These are phyloP conservation scores for Myoxocephalus aenaeus DNA, from an alignment of 2,797 vertebrate species.

Conservation along the genomic window DNA sequence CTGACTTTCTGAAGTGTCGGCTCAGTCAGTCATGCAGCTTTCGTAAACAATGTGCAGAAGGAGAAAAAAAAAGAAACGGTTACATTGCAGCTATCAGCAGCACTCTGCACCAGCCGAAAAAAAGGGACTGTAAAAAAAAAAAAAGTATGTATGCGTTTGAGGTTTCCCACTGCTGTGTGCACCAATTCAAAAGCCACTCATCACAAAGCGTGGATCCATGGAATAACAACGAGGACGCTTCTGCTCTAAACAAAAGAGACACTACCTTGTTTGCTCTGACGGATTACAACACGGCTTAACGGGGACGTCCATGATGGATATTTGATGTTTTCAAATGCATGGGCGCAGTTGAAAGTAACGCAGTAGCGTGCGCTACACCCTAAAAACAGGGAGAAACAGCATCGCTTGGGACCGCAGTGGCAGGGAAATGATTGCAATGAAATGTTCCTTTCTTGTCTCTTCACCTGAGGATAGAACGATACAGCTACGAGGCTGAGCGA, in stretches of 20 bases:
- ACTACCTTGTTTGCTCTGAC: constrained; percentile 64
- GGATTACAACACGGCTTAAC: constrained; percentile 61
- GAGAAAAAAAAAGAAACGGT: constrained; percentile 21
- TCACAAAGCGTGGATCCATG: constrained; percentile 40
- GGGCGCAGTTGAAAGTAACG: constrained; percentile 43
- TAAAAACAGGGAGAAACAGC: constrained; percentile 35
- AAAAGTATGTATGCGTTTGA: constrained; percentile 43
- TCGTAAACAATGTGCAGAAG: constrained; percentile 60
- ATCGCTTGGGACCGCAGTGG: constrained; percentile 30
- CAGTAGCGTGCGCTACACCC: constrained; percentile 14
- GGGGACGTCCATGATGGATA: constrained; percentile 57
- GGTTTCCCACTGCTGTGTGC: constrained; percentile 45
- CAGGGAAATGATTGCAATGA: constrained; percentile 44
- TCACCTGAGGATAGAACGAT: constrained; percentile 35
- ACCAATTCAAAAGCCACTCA: constrained; percentile 54
- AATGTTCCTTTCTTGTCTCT: constrained; percentile 39
- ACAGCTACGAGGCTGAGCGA: constrained; percentile 25
- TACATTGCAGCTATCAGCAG: constrained; percentile 47
- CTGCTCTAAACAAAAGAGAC: constrained; percentile 52
- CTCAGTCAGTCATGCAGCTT: constrained; percentile 52
- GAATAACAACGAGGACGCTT: constrained; percentile 23
- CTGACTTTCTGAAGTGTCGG: constrained; percentile 46
- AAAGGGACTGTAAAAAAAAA: constrained; percentile 14
- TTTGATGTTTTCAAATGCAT: constrained; percentile 67
- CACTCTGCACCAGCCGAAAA: constrained; percentile 17